Conservation (phyloP, 1,140 invertebrate species). For the Hyposmocoma kahamanoa region DNA sequence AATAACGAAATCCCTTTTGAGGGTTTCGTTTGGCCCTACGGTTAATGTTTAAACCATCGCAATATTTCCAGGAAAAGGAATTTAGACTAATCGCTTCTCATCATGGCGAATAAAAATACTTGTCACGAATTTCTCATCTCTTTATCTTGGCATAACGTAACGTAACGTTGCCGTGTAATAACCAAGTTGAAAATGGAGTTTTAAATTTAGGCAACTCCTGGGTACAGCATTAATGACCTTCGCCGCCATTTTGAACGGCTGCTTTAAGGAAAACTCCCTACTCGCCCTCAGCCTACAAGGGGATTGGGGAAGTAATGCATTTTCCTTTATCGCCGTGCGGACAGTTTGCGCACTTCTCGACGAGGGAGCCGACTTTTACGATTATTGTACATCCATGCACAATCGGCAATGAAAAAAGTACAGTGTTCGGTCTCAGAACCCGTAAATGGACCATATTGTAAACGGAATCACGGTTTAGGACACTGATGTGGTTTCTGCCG, state of each 20-base stretch:
- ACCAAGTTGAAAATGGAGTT: conserved; percentile 52
- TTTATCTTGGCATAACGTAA: conserved; percentile 13
- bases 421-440: conserved; percentile 22
- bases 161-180: conserved; percentile 28
- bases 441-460: conserved; percentile 23
- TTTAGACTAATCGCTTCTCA: conserved; percentile 1
- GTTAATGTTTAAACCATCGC: background rate
- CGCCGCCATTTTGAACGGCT: conserved; percentile 55
- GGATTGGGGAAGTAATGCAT: conserved; percentile 62
- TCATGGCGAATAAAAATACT: conserved; percentile 14
- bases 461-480: no score
- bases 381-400: conserved; percentile 55
- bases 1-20: background rate
- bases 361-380: conserved; percentile 59
- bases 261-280: conserved; percentile 51
- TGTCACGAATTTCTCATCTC: conserved; percentile 18
- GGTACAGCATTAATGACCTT: conserved; percentile 55
- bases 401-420: conserved; percentile 46
- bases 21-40: background rate
- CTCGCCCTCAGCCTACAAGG: no score
- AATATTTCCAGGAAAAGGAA: background rate
- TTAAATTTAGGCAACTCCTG: conserved; percentile 54
- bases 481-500: no score
- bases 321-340: conserved; percentile 63
- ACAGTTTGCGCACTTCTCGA: conserved; percentile 59